Conservation (phyloP, 2,113 vertebrate genomes). For the Myrmecobius fasciatus region DNA sequence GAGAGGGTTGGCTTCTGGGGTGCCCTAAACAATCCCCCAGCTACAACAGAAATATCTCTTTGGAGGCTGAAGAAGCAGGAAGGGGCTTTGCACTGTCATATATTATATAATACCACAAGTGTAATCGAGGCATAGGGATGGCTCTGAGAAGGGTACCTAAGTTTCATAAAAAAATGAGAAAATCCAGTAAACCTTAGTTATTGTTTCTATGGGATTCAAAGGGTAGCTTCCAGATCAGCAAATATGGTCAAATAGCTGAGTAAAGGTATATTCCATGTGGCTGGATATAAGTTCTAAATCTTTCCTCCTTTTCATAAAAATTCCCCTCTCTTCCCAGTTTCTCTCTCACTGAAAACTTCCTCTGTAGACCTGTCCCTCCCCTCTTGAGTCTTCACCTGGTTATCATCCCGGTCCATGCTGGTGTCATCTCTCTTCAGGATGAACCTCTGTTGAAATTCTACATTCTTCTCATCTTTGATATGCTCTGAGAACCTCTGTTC, state of each 20-base stretch:
- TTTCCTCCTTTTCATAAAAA: conserved; percentile 60
- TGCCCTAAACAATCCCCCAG: conserved; percentile 56
- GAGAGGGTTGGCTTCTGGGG: conserved; percentile 58
- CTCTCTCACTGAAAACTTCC: conserved; percentile 74
- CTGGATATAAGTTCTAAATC: neutral
- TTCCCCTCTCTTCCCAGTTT: conserved; percentile 75
- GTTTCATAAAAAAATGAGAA: conserved; percentile 63
- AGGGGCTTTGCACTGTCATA: conserved; percentile 56
- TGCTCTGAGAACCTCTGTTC: conserved; percentile 99
- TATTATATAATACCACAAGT: conserved; percentile 57
- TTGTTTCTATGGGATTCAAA: conserved; percentile 63
- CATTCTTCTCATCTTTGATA: conserved; percentile 97
- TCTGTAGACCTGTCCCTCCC: conserved; percentile 43
- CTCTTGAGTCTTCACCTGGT: conserved; percentile 90
- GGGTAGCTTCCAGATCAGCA: conserved; percentile 53
- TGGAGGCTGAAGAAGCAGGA: conserved; percentile 55
- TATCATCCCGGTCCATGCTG: conserved; percentile 98
- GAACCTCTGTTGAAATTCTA: conserved; percentile 98
- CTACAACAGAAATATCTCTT: conserved; percentile 52
- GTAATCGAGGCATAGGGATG: conserved; percentile 57
- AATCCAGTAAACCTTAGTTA: conserved; percentile 74
- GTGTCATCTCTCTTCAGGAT: conserved; percentile 97
- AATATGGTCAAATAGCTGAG: conserved; percentile 5
- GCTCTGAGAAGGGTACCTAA: conserved; percentile 42
- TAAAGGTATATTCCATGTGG: neutral